A percentile compares a stretch with the other conserved stretches of the same genome.
phyloP scores from a whole-genome alignment of 2,113 vertebrate species.

The Hippopotamus amphibius region DNA sequence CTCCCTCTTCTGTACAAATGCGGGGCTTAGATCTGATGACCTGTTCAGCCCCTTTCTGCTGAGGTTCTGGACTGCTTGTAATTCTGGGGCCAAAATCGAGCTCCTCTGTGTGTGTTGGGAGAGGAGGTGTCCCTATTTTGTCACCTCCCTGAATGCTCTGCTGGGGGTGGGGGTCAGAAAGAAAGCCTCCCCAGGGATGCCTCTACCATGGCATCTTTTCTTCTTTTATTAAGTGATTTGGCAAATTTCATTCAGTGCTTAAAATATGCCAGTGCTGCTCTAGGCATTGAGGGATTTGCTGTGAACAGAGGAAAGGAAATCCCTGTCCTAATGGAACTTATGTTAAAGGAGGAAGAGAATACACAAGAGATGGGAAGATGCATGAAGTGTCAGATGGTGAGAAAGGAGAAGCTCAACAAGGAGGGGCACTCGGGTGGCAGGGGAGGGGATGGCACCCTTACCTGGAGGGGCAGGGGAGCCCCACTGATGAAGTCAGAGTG shows the following conservation, averaged over 20 bases:
- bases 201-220: background rate
- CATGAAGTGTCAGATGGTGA: too few relatives aligned
- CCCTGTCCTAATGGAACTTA: background rate
- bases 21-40: background rate
- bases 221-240: background rate
- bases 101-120: background rate
- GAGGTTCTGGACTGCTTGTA: background rate
- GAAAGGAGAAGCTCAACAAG: background rate
- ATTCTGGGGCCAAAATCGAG: background rate
- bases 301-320: background rate
- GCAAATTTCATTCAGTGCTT: background rate
- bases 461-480: background rate
- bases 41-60: background rate
- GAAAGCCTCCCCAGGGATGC: background rate
- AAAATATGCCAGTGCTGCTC: background rate
- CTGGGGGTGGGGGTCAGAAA: background rate
- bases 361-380: background rate
- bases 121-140: background rate
- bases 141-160: background rate
- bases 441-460: background rate
- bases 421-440: accelerated
- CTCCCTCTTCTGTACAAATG: background rate
- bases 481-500: background rate
- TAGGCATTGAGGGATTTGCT: background rate
- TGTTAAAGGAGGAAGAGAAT: background rate